Base-by-base conservation (phyloP, 2,797 vertebrate species). In the Cyclopterus lumpus region DNA sequence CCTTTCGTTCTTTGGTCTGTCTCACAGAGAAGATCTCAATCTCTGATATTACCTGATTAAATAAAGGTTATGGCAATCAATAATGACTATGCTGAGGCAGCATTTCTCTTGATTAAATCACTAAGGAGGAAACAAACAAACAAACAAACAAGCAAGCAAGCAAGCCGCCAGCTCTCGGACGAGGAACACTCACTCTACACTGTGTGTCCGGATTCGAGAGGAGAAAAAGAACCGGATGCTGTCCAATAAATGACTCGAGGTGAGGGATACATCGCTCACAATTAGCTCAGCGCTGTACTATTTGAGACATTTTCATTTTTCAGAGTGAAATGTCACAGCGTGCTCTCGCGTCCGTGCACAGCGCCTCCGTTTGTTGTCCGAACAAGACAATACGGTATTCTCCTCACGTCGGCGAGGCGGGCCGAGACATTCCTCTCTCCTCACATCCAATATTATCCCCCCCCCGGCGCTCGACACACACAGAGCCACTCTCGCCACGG, bases 371-470 rank as follows among this genome's bases (percentile, higher is more conserved):
- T 60, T 77, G 80, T 83, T 79, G 68, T 6, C 11, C 11, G 32
- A 70, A 77, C 60, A 22, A 80, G 55, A 88, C 86, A 77, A 85
- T 79, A 46, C 8, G 2, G 32, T 36, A 87, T 86, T 91, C 79
- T 86, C 69, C 79, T 88, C 87, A 85, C 76, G 48, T 83, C 73
- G 28, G 57, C 14, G 12, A 42, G 64, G 48, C 63, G 38, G 20
- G 77, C 85, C 75, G 28, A 79, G 64, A 82, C 79, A 79, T 84
- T 82, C 82, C 72, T 70, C 73, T 72, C 67, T 30, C 36, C 72
- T 67, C 67, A 4, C 70, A 60, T 79, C 75, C 83, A 81, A 78
- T 86, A 75, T 83, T 71, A 73, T 83, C 71, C 60, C 34, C 0
- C 26, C 18, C 5, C 57, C 2, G 0, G 5, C 42, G 15, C 44